Base-by-base conservation (phyloP, 2,888 invertebrate species). In the Philhelius pedissequus region DNA sequence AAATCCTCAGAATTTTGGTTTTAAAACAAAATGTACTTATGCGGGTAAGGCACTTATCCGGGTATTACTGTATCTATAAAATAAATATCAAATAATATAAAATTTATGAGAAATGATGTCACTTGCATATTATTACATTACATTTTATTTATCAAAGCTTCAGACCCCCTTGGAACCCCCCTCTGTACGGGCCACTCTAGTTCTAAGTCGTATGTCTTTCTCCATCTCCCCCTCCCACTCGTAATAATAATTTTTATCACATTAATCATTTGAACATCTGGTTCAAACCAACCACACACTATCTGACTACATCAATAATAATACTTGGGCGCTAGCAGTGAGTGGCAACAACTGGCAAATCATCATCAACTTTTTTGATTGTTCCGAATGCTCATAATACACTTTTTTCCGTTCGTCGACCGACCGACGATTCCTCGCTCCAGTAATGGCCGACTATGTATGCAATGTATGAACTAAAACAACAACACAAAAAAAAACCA, bases 311-410 rank as follows among this genome's bases (percentile, higher is more conserved):
- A 64, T 48, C 60, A 60, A 60, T 22, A 32, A 32, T 32, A 45
- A 64, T 32, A 32, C 27, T 30, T 32, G 58, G 58, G 7, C 9
- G 6, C 43, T 62, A 27, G 48, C n/a, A n/a, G n/a, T n/a, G n/a
- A n/a, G 32, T 64, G 64, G 64, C 11, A 64, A 32, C 64, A 64
- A 64, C 64, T 64, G 64, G 64, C 64, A 64, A 64, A 64, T 64
- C 74, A 66, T 74, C 54, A 66, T 74, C 73, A 35, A 54, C 48
- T 64, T 56, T 43, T 35, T 32, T 43, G 43, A 43, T 64, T 52
- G 30, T 43, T 64, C 35, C 18, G 6, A 48, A 48, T 32, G 48
- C n/a, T 48, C 20, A 64, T 45, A 48, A 32, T 48, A 62, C 27
- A 32, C 4, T 48, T 60, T 22, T 43, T 43, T 64, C n/a, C n/a